phyloP scores from a whole-genome alignment of 2,888 invertebrate species.

The Ectemnius continuus region DNA sequence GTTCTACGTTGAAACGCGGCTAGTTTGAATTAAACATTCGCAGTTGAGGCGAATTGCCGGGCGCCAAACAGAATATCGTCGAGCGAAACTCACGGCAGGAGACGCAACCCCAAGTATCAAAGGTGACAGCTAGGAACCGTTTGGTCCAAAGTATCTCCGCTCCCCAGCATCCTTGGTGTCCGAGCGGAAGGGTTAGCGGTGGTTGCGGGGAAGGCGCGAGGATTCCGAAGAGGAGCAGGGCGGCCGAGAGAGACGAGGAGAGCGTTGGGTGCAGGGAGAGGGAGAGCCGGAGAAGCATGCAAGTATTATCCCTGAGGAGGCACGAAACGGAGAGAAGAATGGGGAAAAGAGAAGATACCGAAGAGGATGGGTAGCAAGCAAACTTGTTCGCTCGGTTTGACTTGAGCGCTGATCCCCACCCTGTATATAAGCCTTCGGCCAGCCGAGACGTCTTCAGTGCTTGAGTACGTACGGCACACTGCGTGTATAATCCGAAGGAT shows the following conservation, averaged over 20 bases:
- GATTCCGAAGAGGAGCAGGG: slow-evolving; percentile 9
- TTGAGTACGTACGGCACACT: slow-evolving; percentile 68
- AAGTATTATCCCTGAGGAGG: slow-evolving; percentile 48
- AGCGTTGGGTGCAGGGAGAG: slow-evolving; percentile 13
- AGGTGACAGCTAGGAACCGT: too few species aligned
- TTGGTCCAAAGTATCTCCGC: too few species aligned
- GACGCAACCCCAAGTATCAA: too few species aligned
- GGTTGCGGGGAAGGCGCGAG: neutral
- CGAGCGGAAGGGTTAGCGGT: too few species aligned
- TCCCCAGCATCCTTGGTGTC: too few species aligned
- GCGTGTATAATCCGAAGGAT: slow-evolving; percentile 59
- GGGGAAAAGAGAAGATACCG: slow-evolving; percentile 57
- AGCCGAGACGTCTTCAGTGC: slow-evolving; percentile 70
- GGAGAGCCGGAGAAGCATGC: slow-evolving; percentile 33
- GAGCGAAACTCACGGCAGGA: too few species aligned
- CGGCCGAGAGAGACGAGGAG: slow-evolving; percentile 12
- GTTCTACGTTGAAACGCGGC: too few species aligned
- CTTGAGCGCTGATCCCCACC: slow-evolving; percentile 68
- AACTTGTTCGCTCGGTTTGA: slow-evolving; percentile 62
- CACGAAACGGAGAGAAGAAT: slow-evolving; percentile 51
- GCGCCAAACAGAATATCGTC: too few species aligned
- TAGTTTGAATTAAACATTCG: too few species aligned
- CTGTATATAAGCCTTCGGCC: slow-evolving; percentile 72
- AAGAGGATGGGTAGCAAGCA: slow-evolving; percentile 68
- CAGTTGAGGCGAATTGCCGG: too few species aligned